Conservation (phyloP, 2,888 invertebrate genomes). For the Eubasilissa splendida region DNA sequence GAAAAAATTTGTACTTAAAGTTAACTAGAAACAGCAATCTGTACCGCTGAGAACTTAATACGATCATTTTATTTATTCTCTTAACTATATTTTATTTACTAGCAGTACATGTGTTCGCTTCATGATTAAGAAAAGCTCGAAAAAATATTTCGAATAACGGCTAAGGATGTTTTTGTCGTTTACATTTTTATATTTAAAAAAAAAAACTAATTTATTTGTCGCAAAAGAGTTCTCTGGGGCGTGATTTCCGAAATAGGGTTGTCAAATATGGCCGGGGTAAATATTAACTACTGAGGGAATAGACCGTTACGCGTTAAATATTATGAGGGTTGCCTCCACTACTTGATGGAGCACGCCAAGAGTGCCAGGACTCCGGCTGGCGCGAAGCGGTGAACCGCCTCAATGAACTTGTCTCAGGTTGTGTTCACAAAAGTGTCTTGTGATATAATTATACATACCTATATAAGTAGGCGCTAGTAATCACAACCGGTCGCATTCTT, state of each 20-base stretch:
- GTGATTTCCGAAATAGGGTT: constrained; percentile 17
- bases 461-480: no score
- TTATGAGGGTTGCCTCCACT: not conserved
- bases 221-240: not conserved
- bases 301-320: constrained; percentile 3
- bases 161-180: not conserved
- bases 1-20: no score
- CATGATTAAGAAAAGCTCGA: not conserved
- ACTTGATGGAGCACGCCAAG: not conserved
- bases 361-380: no score
- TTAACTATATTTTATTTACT: not conserved
- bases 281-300: constrained; percentile 23
- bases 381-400: no score
- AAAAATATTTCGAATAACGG: not conserved
- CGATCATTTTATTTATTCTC: not conserved
- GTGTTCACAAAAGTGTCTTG: no score
- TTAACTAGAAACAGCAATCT: no score
- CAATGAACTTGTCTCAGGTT: no score
- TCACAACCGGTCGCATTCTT: no score
- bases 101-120: not conserved
- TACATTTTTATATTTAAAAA: not conserved
- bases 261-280: constrained; percentile 13
- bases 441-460: no score
- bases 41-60: no score
- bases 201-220: not conserved